Conservation (phyloP, 92 coral and sea anemone genomes). For the Phenganax stokvisi region DNA sequence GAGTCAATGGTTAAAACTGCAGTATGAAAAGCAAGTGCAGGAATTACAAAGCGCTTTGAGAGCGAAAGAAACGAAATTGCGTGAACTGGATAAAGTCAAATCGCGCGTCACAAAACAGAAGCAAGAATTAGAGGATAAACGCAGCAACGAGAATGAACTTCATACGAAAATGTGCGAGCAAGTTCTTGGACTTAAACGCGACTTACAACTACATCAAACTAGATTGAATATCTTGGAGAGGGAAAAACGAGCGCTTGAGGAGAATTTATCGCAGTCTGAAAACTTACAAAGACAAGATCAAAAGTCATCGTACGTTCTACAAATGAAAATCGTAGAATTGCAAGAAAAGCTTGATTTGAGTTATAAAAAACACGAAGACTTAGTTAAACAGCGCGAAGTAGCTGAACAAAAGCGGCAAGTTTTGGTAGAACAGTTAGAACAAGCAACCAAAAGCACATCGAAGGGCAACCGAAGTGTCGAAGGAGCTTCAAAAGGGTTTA, state of each 20-base stretch:
- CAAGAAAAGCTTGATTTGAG: slow-evolving; percentile 65
- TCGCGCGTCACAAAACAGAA: slow-evolving; percentile 38
- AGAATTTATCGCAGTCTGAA: slow-evolving; percentile 55
- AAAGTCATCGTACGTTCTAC: slow-evolving; percentile 70
- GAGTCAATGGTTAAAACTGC: slow-evolving; percentile 28
- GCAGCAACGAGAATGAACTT: slow-evolving; percentile 22
- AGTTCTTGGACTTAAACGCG: slow-evolving; percentile 27
- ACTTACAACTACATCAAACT: slow-evolving; percentile 32
- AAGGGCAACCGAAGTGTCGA: neutral
- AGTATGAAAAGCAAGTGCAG: slow-evolving; percentile 28
- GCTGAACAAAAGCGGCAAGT: slow-evolving; percentile 47
- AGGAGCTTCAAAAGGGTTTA: neutral
- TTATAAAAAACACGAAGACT: slow-evolving; percentile 49
- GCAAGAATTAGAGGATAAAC: slow-evolving; percentile 20
- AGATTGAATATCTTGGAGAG: slow-evolving; percentile 40
- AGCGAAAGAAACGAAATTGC: slow-evolving; percentile 29
- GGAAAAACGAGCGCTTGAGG: slow-evolving; percentile 58
- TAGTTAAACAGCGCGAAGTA: slow-evolving; percentile 33
- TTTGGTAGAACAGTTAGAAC: slow-evolving; percentile 53
- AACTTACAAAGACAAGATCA: slow-evolving; percentile 69
- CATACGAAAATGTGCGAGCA: slow-evolving; percentile 30
- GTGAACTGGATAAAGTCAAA: slow-evolving; percentile 28
- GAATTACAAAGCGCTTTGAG: slow-evolving; percentile 22
- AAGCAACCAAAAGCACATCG: slow-evolving; percentile 5
- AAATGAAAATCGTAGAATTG: slow-evolving; percentile 65